Evolutionary conservation across 2,797 vertebrate genomes (phyloP).

Genomic region (Picus viridis): DNA sequence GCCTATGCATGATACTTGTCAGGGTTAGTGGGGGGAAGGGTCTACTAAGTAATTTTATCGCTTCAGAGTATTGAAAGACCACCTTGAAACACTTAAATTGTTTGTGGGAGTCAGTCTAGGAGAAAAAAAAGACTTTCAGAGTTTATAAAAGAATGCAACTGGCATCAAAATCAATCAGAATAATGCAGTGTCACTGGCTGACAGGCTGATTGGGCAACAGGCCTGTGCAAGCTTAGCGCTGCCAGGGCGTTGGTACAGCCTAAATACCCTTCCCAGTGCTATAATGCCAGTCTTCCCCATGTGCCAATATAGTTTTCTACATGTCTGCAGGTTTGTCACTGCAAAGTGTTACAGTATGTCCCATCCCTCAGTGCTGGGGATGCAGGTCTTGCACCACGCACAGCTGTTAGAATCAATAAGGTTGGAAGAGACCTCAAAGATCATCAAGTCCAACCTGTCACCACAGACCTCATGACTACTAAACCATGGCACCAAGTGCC

Average conservation of each 20-base stretch:
- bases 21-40: not conserved
- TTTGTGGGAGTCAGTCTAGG: not conserved
- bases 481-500: no score
- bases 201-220: not conserved
- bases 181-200: not conserved
- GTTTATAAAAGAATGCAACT: not conserved
- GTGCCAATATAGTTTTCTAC: not conserved
- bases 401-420: not conserved
- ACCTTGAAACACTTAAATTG: not conserved
- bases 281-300: accelerated
- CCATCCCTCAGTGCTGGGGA: not conserved
- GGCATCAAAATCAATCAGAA: not conserved
- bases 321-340: not conserved
- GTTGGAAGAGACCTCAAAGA: no score
- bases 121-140: not conserved
- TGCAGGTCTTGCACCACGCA: not conserved
- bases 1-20: not conserved
- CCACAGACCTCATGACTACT: no score
- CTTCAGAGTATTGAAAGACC: not conserved
- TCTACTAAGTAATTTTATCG: not conserved
- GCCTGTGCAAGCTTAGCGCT: not conserved
- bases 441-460: no score
- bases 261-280: accelerated
- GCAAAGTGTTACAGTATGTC: not conserved
- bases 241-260: no score